These are phyloP conservation scores for Pipistrellus pipistrellus DNA, from an alignment of 2,797 vertebrate genomes.

Conservation along the genomic window DNA sequence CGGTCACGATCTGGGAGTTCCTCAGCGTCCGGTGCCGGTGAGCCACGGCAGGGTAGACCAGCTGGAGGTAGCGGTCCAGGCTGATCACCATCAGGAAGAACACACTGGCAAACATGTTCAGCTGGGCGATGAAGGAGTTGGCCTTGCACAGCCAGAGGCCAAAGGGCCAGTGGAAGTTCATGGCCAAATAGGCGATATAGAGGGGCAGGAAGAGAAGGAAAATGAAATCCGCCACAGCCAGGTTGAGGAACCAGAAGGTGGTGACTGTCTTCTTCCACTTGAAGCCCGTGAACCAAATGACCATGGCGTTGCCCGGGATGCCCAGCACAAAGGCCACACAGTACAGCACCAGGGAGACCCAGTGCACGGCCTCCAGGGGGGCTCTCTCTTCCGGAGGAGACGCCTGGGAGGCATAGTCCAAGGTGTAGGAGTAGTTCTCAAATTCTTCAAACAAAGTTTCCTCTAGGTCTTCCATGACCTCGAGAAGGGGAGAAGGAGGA, in stretches of 20 bases:
- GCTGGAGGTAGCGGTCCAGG: conserved; percentile 93
- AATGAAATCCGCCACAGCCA: conserved; percentile 96
- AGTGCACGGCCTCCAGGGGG: conserved; percentile 90
- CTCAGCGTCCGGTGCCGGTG: conserved; percentile 90
- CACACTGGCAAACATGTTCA: conserved; percentile 98
- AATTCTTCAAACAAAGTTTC: conserved; percentile 86
- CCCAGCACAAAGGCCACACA: conserved; percentile 94
- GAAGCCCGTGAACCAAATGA: conserved; percentile 96
- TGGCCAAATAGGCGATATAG: conserved; percentile 94
- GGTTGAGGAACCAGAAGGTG: conserved; percentile 96
- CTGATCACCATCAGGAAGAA: conserved; percentile 96
- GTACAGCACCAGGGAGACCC: conserved; percentile 94
- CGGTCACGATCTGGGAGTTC: conserved; percentile 87
- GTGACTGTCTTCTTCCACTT: conserved; percentile 95
- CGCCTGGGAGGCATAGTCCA: conserved; percentile 90
- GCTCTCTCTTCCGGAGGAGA: conserved; percentile 86
- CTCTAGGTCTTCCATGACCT: conserved; percentile 83
- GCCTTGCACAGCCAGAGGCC: conserved; percentile 94
- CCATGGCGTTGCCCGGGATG: conserved; percentile 94
- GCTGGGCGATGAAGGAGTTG: conserved; percentile 94
- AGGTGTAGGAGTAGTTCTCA: conserved; percentile 89
- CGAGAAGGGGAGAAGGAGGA: conserved; percentile 69
- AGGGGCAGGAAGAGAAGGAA: conserved; percentile 96
- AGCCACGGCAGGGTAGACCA: conserved; percentile 91
- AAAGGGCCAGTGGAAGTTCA: conserved; percentile 96